A percentile compares a stretch with the other conserved stretches of the same genome.
These are phyloP conservation scores for Riptortus pedestris DNA, from an alignment of 1,140 invertebrate genomes.

Conservation along the genomic window DNA sequence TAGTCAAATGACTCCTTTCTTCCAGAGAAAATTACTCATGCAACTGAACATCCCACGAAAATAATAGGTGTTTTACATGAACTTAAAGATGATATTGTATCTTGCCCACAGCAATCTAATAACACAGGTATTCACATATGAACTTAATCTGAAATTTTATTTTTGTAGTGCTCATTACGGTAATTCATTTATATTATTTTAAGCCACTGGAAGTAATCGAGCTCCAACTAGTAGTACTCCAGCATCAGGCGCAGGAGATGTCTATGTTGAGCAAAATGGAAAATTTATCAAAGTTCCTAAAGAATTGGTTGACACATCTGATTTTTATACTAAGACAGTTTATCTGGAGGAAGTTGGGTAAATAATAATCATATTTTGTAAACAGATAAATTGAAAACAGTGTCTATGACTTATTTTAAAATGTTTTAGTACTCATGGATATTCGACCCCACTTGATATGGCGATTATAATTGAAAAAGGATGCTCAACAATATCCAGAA, in stretches of 20 bases:
- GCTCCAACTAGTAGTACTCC: background rate
- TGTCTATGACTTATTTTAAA: background rate
- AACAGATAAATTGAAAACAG: background rate
- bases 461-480: slow-evolving; percentile 11
- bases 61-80: slow-evolving; percentile 11
- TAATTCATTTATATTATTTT: background rate
- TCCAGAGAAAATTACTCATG: too few species aligned
- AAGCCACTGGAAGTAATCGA: background rate
- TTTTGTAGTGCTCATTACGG: too few species aligned
- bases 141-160: too few species aligned
- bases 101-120: background rate
- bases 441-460: slow-evolving; percentile 1
- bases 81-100: slow-evolving; percentile 19
- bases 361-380: background rate
- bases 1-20: too few species aligned
- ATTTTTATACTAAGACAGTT: background rate
- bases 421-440: background rate
- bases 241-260: background rate
- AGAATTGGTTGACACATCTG: background rate
- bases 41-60: slow-evolving; percentile 1
- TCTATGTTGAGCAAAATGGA: slow-evolving; percentile 14
- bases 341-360: background rate
- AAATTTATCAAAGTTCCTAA: slow-evolving; percentile 16
- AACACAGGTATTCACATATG: background rate
- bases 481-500: background rate